Percentiles rank a stretch among this genome's conserved stretches.
These are phyloP conservation scores for Terrapene triunguis DNA, from an alignment of 2,113 vertebrate genomes.

Conservation along the genomic window DNA sequence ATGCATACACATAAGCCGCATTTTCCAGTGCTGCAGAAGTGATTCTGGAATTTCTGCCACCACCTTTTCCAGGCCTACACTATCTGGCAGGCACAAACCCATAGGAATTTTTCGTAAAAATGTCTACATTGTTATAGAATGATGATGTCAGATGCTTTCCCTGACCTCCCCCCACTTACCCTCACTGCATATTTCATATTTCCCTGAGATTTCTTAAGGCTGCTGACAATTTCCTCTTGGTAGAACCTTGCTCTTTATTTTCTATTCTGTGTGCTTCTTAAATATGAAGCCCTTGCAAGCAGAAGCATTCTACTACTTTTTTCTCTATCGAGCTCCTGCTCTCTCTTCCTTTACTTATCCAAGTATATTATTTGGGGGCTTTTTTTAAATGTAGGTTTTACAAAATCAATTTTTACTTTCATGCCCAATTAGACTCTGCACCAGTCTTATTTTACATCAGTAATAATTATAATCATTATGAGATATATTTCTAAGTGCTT, in stretches of 20 bases:
- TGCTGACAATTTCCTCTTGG: accelerated
- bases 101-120: conserved; percentile 4
- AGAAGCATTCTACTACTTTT: accelerated
- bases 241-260: neutral
- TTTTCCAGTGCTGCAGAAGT: conserved; percentile 35
- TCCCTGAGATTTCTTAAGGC: neutral
- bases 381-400: neutral
- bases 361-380: neutral
- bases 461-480: neutral
- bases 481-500: neutral
- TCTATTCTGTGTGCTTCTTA: neutral
- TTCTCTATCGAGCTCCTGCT: neutral
- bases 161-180: neutral
- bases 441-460: neutral
- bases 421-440: accelerated
- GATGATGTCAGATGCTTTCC: neutral
- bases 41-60: conserved; percentile 38
- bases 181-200: neutral
- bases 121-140: neutral
- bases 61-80: conserved; percentile 38
- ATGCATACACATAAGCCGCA: accelerated
- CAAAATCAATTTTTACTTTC: neutral
- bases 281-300: neutral
- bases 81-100: conserved; percentile 4
- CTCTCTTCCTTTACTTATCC: neutral